Evolutionary conservation across 2,113 vertebrate genomes (phyloP), one percentile per base, ranked within the genome.

Genomic region (Neofelis nebulosa): DNA sequence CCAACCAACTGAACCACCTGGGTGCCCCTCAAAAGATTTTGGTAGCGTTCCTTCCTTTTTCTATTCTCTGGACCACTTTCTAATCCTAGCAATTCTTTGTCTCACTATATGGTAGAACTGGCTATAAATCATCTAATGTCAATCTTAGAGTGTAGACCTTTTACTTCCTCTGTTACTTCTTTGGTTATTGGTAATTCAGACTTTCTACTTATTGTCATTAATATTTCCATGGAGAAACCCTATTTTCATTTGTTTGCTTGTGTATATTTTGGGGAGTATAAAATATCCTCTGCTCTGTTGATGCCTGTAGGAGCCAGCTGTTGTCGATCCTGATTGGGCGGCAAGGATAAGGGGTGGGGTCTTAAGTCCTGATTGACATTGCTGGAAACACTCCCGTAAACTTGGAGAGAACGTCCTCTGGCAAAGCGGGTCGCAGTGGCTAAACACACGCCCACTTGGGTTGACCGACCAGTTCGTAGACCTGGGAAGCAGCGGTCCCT

Each of bases 301-400:
- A 4, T n/a, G 23, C 45, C 13, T 4, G 19, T 0, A 0, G 2
- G 8, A 50, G 71, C 31, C 65, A 81, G 15, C 16, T 55, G 8
- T 82, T 55, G 16, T 82, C 15, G 18, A 12, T 96, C n/a, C 55
- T 36, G 66, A 74, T 14, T 48, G 76, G 66, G 36, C 45, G 48
- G 5, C 36, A 93, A 76, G 68, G 31, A 10, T 63, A 74, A 88
- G 23, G 27, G 66, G 52, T 41, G 65, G 21, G 21, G n/a, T 14
- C 21, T 23, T 73, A 18, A 14, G 13, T 13, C 1, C 57, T 27
- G 31, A 93, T 33, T 63, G 69, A 38, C 57, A 5, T 2, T 21
- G 2, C 57, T 36, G 29, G 23, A 76, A 45, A 21, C 21, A 1
- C n/a, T 7, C 11, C 23, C 0, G 55, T 13, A 21, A 74, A 83